These are phyloP conservation scores for Pecten maximus DNA, from an alignment of 2,888 invertebrate species.

Conservation along the genomic window DNA sequence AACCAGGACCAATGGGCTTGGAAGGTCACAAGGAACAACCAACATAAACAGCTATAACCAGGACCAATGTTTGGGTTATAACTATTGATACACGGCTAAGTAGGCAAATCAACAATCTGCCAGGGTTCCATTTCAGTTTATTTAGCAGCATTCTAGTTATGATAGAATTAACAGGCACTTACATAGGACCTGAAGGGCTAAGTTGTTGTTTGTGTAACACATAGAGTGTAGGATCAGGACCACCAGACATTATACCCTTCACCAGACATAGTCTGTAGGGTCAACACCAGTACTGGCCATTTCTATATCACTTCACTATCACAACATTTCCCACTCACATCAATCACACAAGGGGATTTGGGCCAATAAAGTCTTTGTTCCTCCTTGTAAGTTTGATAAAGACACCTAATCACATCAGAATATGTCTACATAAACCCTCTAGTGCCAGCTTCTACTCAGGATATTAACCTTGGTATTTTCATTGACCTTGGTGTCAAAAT, in stretches of 20 bases:
- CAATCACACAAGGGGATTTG: neutral
- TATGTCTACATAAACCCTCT: neutral
- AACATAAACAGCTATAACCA: neutral
- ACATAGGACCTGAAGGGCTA: neutral
- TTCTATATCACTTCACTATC: slow-evolving; percentile 2
- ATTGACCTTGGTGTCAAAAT: neutral
- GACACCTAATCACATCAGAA: slow-evolving; percentile 8
- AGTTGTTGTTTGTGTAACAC: slow-evolving; percentile 7
- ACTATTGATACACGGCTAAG: slow-evolving; percentile 4
- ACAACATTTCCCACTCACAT: neutral
- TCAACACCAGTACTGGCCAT: neutral
- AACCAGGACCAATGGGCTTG: neutral
- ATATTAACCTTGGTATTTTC: neutral
- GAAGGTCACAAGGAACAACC: neutral
- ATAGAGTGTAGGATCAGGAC: neutral
- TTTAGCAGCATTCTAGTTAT: slow-evolving; percentile 15
- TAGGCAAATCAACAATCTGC: slow-evolving; percentile 3
- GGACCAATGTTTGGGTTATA: neutral
- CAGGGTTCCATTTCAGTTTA: slow-evolving; percentile 13
- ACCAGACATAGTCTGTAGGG: neutral
- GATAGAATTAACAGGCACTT: slow-evolving; percentile 33
- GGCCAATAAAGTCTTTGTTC: slow-evolving; percentile 6
- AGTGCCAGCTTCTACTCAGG: neutral
- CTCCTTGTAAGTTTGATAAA: slow-evolving; percentile 20
- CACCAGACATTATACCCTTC: neutral